Base-by-base conservation (phyloP, 2,888 invertebrate genomes). In the Vanessa cardui region DNA sequence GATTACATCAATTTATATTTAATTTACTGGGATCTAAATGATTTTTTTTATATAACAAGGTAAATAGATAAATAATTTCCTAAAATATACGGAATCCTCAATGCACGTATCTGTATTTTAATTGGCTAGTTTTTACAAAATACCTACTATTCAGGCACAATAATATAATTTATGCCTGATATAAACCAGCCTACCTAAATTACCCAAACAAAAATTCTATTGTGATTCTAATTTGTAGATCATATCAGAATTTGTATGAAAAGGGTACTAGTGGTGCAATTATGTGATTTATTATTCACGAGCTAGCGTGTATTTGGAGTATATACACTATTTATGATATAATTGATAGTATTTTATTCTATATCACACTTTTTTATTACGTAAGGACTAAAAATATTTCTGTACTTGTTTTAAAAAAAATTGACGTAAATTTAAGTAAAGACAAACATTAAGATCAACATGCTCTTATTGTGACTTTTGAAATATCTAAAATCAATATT, bases 201-300 rank as follows among this genome's bases (percentile, higher is more conserved):
- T 56, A 56, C 18, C 18, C n/a, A 18, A 8, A 56, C 56, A 84
- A 77, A 72, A 18, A 61, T 64, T 72, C 16, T 18, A 20, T 47
- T 62, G 62, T 44, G 47, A 54, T 60, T 68, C 61, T 70, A 59
- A 65, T 62, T 67, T 65, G 68, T 69, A 71, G 71, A 66, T 72
- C 65, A 61, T 68, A 66, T 62, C 70, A 61, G 66, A 46, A 47
- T 58, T 58, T 64, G 58, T 63, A 63, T 20, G 15, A 49, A 16
- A 52, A 26, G 52, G 6, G 33, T 56, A 62, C 9, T 47, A 31
- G 8, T 33, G 18, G 47, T 18, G 50, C 54, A 61, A 56, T 64
- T 54, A 18, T 47, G 20, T 9, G 7, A 60, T 64, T 20, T 58
- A 31, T 52, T 67, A 45, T 56, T 66, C 33, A 54, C 47, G 8